Base-by-base conservation (phyloP, 2,113 vertebrate genomes). In the Eublepharis macularius region DNA sequence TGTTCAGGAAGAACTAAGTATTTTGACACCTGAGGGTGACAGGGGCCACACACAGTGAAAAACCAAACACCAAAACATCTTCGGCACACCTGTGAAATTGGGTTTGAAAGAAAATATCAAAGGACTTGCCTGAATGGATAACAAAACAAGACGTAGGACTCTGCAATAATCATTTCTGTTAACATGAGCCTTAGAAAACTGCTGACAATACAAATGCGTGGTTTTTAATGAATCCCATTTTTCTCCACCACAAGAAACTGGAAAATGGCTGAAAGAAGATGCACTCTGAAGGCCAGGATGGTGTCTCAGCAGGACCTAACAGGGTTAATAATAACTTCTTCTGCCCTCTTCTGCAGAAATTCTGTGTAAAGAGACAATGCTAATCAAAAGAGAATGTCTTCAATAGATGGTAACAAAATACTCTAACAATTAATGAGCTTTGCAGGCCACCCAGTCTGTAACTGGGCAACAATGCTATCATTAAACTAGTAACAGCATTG, bases 401-500 rank as follows among this genome's bases (percentile, higher is more conserved):
- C 41, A 74, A 74, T 43, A 68, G 43, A 65, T 74, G 57, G 43
- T 43, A 86, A 82, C 49, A 81, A 47, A 80, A 43, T 65, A 66
- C 32, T 6, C 76, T 57, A 54, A 41, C 36, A 51, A 70, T 54
- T 49, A 74, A 85, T 47, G 34, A 74, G 65, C 65, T 73, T 39
- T 66, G 63, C 3, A 80, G 81, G 65, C 13, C 81, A 81, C 47
- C 39, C 76, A n/a, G 34, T 24, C 72, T 75, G 78, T 47, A 70
- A 73, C 12, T 76, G 54, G 83, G 32, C 83, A 82, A 77, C 47
- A 86, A 36, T 0, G 4, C 51, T 39, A 80, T 13, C 83, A 76
- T 91, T 91, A 83, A 69, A 63, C 32, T 66, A 93, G 85, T 76
- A 93, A 82, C 8, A 32, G 11, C 76, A 47, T 4, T 65, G 57